Percentiles rank a stretch among this genome's conserved stretches.
These are phyloP conservation scores for Cercocebus atys DNA, from an alignment of 2,113 vertebrate genomes.

Conservation along the genomic window DNA sequence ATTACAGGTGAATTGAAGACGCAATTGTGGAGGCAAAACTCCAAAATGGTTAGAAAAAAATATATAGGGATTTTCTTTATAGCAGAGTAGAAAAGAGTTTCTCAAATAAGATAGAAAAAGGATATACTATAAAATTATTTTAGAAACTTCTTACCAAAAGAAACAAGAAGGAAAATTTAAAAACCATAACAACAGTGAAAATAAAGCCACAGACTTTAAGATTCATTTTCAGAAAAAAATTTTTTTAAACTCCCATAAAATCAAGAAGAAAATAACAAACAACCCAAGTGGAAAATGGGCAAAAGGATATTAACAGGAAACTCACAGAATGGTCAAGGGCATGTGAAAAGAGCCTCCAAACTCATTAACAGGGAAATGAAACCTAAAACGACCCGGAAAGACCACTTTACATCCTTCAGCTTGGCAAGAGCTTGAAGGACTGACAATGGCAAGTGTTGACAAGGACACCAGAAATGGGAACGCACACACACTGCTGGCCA, in stretches of 20 bases:
- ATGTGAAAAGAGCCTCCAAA: background rate
- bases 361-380: background rate
- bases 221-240: background rate
- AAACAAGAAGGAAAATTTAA: background rate
- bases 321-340: background rate
- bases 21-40: background rate
- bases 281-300: background rate
- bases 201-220: background rate
- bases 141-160: background rate
- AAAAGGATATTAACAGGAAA: conserved; percentile 26
- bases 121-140: background rate
- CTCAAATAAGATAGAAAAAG: conserved; percentile 11
- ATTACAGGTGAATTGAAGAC: background rate
- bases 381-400: background rate
- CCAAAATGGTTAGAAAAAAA: background rate
- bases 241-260: background rate
- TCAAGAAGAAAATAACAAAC: conserved; percentile 8
- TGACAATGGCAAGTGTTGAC: background rate
- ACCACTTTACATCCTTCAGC: background rate
- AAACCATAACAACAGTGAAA: background rate
- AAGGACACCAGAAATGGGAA: background rate
- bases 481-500: background rate
- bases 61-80: background rate
- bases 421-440: background rate
- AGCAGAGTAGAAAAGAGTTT: background rate